Percentiles rank a stretch among this genome's conserved stretches.
These are phyloP conservation scores for Syngnathus rostellatus DNA, from an alignment of 2,797 vertebrate genomes.

Conservation along the genomic window DNA sequence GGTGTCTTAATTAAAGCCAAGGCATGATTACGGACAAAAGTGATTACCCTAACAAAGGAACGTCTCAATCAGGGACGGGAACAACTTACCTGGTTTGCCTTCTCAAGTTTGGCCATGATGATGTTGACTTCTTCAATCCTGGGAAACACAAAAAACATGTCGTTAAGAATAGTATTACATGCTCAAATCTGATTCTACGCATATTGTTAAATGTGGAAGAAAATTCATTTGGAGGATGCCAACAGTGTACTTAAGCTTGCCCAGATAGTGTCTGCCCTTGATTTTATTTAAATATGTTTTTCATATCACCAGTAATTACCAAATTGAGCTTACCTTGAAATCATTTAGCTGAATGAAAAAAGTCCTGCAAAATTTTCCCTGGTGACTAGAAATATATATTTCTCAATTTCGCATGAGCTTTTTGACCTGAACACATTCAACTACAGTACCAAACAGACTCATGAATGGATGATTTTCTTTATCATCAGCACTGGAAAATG, in stretches of 20 bases:
- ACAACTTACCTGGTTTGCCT: constrained; percentile 89
- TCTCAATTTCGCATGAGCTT: neutral
- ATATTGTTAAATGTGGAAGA: neutral
- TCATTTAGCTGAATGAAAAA: neutral
- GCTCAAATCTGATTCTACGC: neutral
- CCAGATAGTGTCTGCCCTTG: neutral
- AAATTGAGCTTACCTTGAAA: neutral
- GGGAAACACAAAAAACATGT: constrained; percentile 45
- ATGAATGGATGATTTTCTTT: neutral
- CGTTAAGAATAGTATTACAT: neutral
- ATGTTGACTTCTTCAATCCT: constrained; percentile 86
- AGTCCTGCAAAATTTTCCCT: neutral
- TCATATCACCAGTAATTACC: neutral
- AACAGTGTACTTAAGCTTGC: neutral
- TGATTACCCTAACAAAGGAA: constrained; percentile 70
- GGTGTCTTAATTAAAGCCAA: constrained; percentile 67
- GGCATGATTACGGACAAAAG: constrained; percentile 71
- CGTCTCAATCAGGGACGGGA: constrained; percentile 63
- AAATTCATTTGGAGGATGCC: neutral
- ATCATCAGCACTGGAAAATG: neutral
- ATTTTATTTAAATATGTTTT: neutral
- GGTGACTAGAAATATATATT: neutral
- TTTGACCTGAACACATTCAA: neutral
- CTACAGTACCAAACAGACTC: neutral
- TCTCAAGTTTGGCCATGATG: constrained; percentile 90